Evolutionary conservation across 2,888 invertebrate genomes (phyloP), one percentile per base, ranked within the genome.

Genomic region (Zygogramma bicolorata): DNA sequence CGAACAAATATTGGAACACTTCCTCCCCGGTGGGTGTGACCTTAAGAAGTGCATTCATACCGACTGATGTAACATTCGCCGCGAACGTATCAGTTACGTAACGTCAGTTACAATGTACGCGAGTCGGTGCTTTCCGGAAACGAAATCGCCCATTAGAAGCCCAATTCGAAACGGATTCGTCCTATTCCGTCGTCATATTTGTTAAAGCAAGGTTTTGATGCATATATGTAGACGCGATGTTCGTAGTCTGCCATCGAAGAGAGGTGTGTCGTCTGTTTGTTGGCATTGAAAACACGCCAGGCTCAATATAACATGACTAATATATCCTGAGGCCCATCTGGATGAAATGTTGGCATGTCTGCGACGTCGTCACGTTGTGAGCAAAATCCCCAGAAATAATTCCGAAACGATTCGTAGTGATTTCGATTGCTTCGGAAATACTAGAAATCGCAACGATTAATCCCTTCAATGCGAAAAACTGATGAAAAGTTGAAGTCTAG

Each of bases 241-340:
- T 57, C 49, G 27, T 53, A 63, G 68, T 72, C 70, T 67, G 76
- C 74, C 74, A 68, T 74, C 72, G 78, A 75, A 75, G 74, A 78
- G 80, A 81, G 81, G 82, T 82, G 82, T 81, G 82, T 81, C 80
- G 79, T 80, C 79, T 77, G 79, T 79, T 76, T 74, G 77, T 82
- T 77, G 85, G 84, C 86, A 86, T 86, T 86, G 86, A 86, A 86
- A 84, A 83, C 80, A 79, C 84, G 86, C 86, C 86, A 86, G 83
- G 85, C 84, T 84, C 84, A 82, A 85, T 85, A 84, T 85, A 85
- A 85, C 83, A 84, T 86, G 86, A 85, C 85, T 85, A 85, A 86
- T 85, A 85, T 85, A 85, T 86, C 85, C 83, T 80, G 83, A 82
- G 85, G 85, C 84, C 83, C 83, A 85, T 85, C 83, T 85, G 83